Evolutionary conservation across 2,888 invertebrate genomes (phyloP).

Genomic region (Tolmerus cingulatus): DNA sequence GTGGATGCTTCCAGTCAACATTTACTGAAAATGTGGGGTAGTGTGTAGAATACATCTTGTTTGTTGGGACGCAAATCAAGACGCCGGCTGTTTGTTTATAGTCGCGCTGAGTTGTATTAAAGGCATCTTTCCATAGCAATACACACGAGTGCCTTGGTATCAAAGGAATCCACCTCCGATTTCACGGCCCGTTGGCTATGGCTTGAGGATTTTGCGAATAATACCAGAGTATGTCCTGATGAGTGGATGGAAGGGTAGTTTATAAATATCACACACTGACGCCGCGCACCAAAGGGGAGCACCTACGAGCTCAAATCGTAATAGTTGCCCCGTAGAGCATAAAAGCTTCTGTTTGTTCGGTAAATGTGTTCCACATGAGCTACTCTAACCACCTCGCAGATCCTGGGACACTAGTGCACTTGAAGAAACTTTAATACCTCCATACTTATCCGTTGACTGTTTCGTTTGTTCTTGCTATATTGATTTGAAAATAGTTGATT

Average conservation of each 20-base stretch:
- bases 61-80: background rate
- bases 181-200: background rate
- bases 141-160: background rate
- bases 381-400: background rate
- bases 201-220: background rate
- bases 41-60: background rate
- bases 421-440: background rate
- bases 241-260: background rate
- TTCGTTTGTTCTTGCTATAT: background rate
- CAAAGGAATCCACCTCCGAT: background rate
- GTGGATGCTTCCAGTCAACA: background rate
- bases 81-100: background rate
- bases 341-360: background rate
- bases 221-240: background rate
- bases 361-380: background rate
- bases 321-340: background rate
- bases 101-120: background rate
- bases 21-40: background rate
- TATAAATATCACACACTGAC: background rate
- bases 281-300: background rate
- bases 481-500: background rate
- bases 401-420: background rate
- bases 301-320: background rate
- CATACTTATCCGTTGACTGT: background rate
- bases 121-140: background rate